Base-by-base conservation (phyloP, 2,888 invertebrate species). In the Spilosoma lubricipeda region DNA sequence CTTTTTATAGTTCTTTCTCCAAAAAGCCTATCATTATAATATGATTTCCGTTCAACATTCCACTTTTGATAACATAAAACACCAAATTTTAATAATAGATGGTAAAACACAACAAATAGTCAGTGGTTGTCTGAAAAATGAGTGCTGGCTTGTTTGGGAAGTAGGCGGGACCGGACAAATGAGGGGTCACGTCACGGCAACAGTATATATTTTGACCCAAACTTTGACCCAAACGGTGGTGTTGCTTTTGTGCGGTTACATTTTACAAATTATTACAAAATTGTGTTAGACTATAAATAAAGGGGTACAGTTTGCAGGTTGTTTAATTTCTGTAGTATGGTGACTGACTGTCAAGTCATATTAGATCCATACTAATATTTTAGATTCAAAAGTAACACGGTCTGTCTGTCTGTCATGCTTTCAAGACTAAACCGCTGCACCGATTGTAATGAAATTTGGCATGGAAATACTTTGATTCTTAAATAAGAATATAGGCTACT, bases 91-190 rank as follows among this genome's bases (percentile, higher is more conserved):
- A 79, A 86, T 87, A 86, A 85, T 85, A 86, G 85, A 85, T 82
- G 79, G 78, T 74, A 73, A 48, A 64, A 52, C 82, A 77, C 82
- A 89, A 92, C 89, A 92, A 92, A 92, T 91, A 82, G 90, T 86
- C 83, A 78, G 90, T 70, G 92, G 92, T 82, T 76, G 82, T 75
- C 79, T 92, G 92, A 92, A 92, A 92, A 92, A 92, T 92, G 86
- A 89, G 85, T 76, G 82, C 75, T 78, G 81, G 77, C 88, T 88
- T 89, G 90, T 91, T 91, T 88, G 88, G 80, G 79, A 79, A 82
- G 76, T 77, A 78, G 33, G 72, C 73, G 76, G 77, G 76, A 76
- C 75, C 67, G 73, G 4, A 71, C 48, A 82, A 85, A 85, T 85
- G 84, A 82, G 71, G 59, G 72, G 64, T 74, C 67, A 56, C 36